Conservation (phyloP, 2,888 invertebrate genomes). For the Andrena bucephala region DNA sequence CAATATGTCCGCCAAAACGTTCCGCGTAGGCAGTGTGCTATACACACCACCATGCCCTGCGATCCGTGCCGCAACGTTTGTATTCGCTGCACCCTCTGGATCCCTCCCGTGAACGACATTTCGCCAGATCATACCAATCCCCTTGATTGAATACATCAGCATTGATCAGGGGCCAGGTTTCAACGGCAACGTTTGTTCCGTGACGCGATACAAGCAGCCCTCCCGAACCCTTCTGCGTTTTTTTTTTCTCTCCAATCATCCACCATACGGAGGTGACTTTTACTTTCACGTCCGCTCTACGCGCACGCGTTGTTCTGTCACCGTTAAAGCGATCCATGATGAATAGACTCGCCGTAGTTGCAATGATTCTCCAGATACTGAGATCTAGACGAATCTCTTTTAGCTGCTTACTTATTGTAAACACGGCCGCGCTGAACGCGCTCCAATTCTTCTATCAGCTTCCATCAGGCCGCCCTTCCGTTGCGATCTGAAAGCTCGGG, state of each 20-base stretch:
- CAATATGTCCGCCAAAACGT: conserved; percentile 79
- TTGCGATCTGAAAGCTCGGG: not conserved
- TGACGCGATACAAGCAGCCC: not conserved
- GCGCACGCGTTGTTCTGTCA: not conserved
- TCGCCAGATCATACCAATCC: conserved; percentile 77
- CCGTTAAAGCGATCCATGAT: conserved; percentile 3
- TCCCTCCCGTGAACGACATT: conserved; percentile 70
- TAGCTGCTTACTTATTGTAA: conserved; percentile 1
- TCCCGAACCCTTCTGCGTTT: not conserved
- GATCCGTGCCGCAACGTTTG: conserved; percentile 36
- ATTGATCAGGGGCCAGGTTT: conserved; percentile 70
- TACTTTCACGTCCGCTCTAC: not conserved
- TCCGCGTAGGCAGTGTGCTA: conserved; percentile 56
- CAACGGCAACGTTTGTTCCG: conserved; percentile 34
- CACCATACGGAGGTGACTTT: not conserved
- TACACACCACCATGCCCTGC: conserved; percentile 8
- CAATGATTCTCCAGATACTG: not conserved
- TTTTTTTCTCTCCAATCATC: conserved; percentile 20
- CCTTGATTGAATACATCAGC: conserved; percentile 79
- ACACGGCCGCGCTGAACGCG: conserved; percentile 8
- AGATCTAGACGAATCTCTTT: too few species aligned
- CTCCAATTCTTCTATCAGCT: conserved; percentile 11
- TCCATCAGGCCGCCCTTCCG: conserved; percentile 5
- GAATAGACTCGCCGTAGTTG: not conserved
- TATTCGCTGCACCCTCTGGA: conserved; percentile 57